These are phyloP conservation scores for Felis chaus DNA, from an alignment of 2,113 vertebrate genomes.

Conservation along the genomic window DNA sequence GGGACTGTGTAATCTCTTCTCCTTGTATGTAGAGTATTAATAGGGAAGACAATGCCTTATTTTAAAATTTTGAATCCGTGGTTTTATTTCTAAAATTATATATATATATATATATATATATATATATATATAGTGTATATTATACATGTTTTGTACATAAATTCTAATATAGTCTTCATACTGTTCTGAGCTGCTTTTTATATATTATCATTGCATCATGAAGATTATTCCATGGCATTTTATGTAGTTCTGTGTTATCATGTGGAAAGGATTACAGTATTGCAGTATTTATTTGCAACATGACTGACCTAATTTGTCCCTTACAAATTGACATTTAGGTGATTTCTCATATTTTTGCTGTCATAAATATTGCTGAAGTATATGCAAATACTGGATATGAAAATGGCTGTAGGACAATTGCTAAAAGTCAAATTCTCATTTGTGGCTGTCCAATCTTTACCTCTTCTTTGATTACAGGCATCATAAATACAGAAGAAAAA, in stretches of 20 bases:
- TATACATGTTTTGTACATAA: not conserved
- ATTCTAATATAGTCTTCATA: not conserved
- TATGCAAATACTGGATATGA: not conserved
- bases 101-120: no score
- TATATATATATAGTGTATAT: not conserved
- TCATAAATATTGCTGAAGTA: not conserved
- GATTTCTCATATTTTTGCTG: not conserved
- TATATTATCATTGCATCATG: not conserved
- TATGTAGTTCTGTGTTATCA: not conserved
- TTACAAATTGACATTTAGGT: not conserved
- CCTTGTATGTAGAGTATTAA: not conserved
- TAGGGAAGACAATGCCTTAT: not conserved
- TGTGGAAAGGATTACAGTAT: not conserved
- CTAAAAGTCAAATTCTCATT: not conserved
- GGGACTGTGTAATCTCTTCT: not conserved
- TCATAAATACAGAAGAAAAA: not conserved
- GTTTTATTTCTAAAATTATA: conserved; percentile 16
- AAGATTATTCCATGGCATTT: not conserved
- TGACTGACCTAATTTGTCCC: not conserved
- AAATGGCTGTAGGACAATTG: not conserved
- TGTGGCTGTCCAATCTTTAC: not conserved
- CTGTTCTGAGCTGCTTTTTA: not conserved
- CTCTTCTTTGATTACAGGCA: not conserved
- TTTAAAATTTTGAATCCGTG: not conserved
- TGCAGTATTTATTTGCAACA: not conserved